Evolutionary conservation across 2,797 vertebrate species (phyloP), one percentile per base, ranked within the genome.

Genomic region (Rhinatrema bivittatum): DNA sequence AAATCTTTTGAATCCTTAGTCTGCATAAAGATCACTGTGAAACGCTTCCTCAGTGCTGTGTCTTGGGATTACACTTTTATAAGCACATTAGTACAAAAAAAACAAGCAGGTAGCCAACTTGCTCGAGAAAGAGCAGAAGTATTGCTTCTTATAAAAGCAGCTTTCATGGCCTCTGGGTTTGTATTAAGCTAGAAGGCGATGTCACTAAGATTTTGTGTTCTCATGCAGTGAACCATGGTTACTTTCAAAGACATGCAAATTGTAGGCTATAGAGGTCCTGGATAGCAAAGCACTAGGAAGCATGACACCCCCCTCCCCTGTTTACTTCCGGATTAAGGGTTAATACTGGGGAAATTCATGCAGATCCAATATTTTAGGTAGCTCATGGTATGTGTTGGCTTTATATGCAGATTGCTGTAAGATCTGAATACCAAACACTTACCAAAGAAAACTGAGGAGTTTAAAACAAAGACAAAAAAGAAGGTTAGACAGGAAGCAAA

Each of bases 351-450:
- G 50, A 66, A 50, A 68, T 58, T 65, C 73, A 76, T 68, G 66
- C 74, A 76, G 62, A 72, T 70, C 20, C 7, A 56, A 71, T 75
- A 65, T 56, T n/a, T 64, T 65, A 67, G 46, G 59, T 60, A 70
- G 63, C 64, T 31, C 34, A 65, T 70, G 59, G 62, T 74, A 74
- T 64, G 50, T 74, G 56, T 64, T 78, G 79, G 78, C 74, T 72
- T 76, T 74, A 83, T 74, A 83, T 79, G 60, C 72, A 79, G 75
- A 83, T 79, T 55, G n/a, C n/a, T 54, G 44, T 44, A 57, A 9
- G 42, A 76, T 82, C 76, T 80, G 76, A 65, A 87, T 78, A 73
- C 72, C 83, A 76, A 79, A 57, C 70, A 78, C 76, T 82, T 73
- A 78, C 69, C 59, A 61, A 79, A 73, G 64, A 56, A 68, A 70